Evolutionary conservation across 2,888 invertebrate species (phyloP), one percentile per base, ranked within the genome.

Genomic region (Toxonevra muliebris): DNA sequence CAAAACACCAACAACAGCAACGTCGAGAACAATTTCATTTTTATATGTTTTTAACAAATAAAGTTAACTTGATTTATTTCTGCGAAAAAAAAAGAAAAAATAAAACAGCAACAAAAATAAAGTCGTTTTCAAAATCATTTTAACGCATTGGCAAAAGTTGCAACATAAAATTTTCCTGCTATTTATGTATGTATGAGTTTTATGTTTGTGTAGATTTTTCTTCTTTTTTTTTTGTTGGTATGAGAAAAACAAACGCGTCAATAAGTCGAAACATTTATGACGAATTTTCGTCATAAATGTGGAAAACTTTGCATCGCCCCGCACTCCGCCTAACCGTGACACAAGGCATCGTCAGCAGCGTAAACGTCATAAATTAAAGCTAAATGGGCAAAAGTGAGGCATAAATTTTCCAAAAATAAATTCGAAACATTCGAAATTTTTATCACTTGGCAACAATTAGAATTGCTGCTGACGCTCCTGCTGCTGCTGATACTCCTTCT

Each of bases 161-260:
- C 67, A 67, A 58, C 67, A 67, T 62, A 67, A 67, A 67, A 62
- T 43, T 43, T 58, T 30, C 3, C 8, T n/a, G 12, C 54, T 17
- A 54, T 54, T 11, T 53, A n/a, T 19, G 17, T 40, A 48, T 40
- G 30, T 48, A n/a, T 48, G 48, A 48, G 48, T 15, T 30, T 30
- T 30, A 30, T 30, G 7, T 30, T 30, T 7, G 30, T 30, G 30
- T 30, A 30, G 7, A 2, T 30, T 30, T 30, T 30, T 30, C 30
- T 4, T 30, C 7, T 30, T 30, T 30, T 4, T 30, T 30, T 30
- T 30, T 30, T 53, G 4, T 12, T 11, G 58, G 7, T 13, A 15
- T 12, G 5, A 11, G 17, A 43, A 17, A 12, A 40, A 40, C 12
- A 40, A 40, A 41, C 13, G n/a, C 57, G 48, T 57, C 64, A 64